Conservation (phyloP, 64 coral and sea anemone genomes). For the Porites australiensis region DNA sequence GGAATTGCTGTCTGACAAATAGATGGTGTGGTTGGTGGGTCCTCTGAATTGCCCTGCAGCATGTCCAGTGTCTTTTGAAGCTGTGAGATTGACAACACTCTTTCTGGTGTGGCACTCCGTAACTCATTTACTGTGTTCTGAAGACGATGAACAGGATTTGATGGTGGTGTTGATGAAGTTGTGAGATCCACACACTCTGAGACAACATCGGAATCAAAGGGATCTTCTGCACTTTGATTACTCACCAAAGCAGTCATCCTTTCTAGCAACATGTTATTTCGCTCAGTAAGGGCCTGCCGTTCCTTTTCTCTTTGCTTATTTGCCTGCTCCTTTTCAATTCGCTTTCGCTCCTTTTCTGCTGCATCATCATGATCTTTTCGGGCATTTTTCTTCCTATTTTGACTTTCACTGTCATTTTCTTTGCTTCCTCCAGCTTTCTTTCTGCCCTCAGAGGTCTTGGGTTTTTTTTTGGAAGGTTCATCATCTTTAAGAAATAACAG, state of each 20-base stretch:
- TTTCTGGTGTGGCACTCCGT: too few species aligned
- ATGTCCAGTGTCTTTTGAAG: too few species aligned
- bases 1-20: too few species aligned
- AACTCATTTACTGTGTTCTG: too few species aligned
- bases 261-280: background rate
- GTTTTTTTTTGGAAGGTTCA: background rate
- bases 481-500: too few species aligned
- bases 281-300: background rate
- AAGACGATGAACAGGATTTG: too few species aligned
- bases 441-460: background rate
- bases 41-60: too few species aligned
- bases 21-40: too few species aligned
- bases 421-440: background rate
- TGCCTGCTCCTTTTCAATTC: background rate
- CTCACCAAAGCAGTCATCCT: background rate
- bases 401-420: too few species aligned
- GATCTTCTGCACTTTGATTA: background rate
- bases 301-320: background rate
- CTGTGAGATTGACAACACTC: too few species aligned
- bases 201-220: background rate
- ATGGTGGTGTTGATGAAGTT: too few species aligned
- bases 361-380: background rate
- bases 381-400: background rate
- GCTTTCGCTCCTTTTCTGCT: constrained; percentile 11
- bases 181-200: background rate